Evolutionary conservation across 2,888 invertebrate genomes (phyloP).

Genomic region (Polymixis lichenea): DNA sequence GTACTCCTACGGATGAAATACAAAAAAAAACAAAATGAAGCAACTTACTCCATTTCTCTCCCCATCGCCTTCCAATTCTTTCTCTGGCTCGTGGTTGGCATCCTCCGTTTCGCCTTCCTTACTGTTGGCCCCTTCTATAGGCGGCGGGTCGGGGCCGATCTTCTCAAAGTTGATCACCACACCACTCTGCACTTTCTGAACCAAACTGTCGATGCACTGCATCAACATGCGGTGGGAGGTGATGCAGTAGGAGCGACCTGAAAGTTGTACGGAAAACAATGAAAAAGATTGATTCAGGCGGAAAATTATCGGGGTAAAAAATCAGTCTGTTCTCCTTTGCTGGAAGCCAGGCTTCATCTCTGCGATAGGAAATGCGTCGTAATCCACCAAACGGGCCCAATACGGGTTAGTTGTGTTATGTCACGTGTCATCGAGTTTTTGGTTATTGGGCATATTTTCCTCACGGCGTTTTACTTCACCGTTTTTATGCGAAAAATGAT

Average conservation of each 20-base stretch:
- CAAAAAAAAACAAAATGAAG: conserved; percentile 2
- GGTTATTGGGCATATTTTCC: not conserved
- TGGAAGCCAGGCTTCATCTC: not conserved
- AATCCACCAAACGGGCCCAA: not conserved
- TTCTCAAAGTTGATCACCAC: conserved; percentile 99
- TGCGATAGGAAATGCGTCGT: not conserved
- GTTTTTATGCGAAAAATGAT: not conserved
- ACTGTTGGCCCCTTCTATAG: conserved; percentile 89
- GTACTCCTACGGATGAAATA: not conserved
- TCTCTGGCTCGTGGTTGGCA: conserved; percentile 82
- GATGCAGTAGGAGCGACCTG: conserved; percentile 98
- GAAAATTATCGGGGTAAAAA: not conserved
- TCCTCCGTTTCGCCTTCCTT: conserved; percentile 89
- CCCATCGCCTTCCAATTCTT: conserved; percentile 85
- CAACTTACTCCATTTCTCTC: conserved; percentile 88
- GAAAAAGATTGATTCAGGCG: not conserved
- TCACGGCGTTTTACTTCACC: not conserved
- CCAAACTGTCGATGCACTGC: conserved; percentile 98
- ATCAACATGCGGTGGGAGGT: conserved; percentile 98
- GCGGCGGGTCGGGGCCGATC: conserved; percentile 96
- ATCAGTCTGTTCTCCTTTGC: not conserved
- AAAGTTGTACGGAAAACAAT: not conserved
- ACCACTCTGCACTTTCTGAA: conserved; percentile 99
- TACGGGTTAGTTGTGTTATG: no score
- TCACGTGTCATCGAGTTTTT: not conserved